Base-by-base conservation (phyloP, 2,113 vertebrate genomes). In the Anarrhichthys ocellatus region DNA sequence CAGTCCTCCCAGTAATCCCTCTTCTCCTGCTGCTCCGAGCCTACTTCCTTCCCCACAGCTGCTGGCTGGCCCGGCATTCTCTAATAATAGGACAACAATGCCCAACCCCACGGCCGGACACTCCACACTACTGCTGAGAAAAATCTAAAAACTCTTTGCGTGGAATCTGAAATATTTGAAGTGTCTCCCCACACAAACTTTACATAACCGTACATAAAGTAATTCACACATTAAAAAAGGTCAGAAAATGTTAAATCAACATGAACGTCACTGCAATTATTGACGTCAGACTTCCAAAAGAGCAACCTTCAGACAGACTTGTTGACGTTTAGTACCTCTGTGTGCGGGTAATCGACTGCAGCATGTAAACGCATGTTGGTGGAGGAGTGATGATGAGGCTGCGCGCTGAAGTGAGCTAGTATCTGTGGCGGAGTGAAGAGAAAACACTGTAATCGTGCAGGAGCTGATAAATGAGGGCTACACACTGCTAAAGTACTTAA, bases 51-150 rank as follows among this genome's bases (percentile, higher is more conserved):
- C 93, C 93, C 86, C 85, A 87, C 94, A 92, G 93, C 94, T 92
- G 93, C 92, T 76, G 90, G 85, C 46, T 58, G 38, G 80, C 71
- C 78, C 71, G 54, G 82, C 74, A 68, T 36, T 75, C 82, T 87
- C 94, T 95, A 95, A 94, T 94, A 94, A 94, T 95, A 95, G 94
- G 89, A 94, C 91, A 95, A 95, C 93, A 93, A 94, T 94, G 89
- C 86, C 82, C 67, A 15, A 34, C 86, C 72, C 81, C 77, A 83
- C 84, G 62, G 81, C 87, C 79, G 78, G 87, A 88, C 78, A 87
- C 73, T 29, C 29, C 58, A 56, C 68, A 80, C 81, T 68, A 63
- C 81, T 54, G 64, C 38, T 59, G 44, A 36, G 42, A 68, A 38
- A 29, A 27, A 38, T 34, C n/a, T 24, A 0, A 38, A 76, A 74